phyloP scores from a whole-genome alignment of 1,140 invertebrate species.

The Hycleus cichorii region DNA sequence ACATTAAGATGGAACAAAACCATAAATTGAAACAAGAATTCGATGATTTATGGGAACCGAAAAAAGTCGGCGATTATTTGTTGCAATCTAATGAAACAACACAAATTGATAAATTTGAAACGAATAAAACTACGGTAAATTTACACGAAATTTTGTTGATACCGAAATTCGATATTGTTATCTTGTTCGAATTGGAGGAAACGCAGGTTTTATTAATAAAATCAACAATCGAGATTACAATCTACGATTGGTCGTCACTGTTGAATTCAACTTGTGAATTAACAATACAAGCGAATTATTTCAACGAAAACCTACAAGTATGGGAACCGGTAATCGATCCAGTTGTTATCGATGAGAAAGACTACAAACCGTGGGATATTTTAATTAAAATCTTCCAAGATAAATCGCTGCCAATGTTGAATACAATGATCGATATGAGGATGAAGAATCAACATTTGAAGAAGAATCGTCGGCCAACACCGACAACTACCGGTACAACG shows the following conservation, averaged over 20 bases:
- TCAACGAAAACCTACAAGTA: conserved; percentile 60
- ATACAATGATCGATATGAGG: neutral
- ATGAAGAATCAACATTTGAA: neutral
- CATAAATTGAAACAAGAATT: conserved; percentile 33
- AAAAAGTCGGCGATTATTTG: conserved; percentile 40
- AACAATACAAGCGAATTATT: conserved; percentile 63
- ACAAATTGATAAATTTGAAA: conserved; percentile 1
- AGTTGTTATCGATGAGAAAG: conserved; percentile 56
- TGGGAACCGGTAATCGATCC: conserved; percentile 80
- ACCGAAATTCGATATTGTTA: conserved; percentile 35
- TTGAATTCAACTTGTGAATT: conserved; percentile 49
- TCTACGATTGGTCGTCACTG: conserved; percentile 61
- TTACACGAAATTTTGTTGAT: conserved; percentile 30
- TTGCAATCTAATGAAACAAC: neutral
- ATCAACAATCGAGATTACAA: conserved; percentile 48
- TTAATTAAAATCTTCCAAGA: conserved; percentile 58
- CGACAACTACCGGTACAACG: conserved; percentile 27
- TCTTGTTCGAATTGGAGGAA: conserved; percentile 36
- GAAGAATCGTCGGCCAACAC: neutral
- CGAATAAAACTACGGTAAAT: neutral
- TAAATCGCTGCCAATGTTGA: conserved; percentile 33
- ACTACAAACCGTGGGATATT: conserved; percentile 66
- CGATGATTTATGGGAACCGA: conserved; percentile 69
- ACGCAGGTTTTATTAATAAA: conserved; percentile 41
- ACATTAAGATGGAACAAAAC: conserved; percentile 25